Percentiles rank a stretch among this genome's conserved stretches.
These are phyloP conservation scores for Corythoichthys haematopterus DNA, from an alignment of 2,113 vertebrate genomes.

Conservation along the genomic window DNA sequence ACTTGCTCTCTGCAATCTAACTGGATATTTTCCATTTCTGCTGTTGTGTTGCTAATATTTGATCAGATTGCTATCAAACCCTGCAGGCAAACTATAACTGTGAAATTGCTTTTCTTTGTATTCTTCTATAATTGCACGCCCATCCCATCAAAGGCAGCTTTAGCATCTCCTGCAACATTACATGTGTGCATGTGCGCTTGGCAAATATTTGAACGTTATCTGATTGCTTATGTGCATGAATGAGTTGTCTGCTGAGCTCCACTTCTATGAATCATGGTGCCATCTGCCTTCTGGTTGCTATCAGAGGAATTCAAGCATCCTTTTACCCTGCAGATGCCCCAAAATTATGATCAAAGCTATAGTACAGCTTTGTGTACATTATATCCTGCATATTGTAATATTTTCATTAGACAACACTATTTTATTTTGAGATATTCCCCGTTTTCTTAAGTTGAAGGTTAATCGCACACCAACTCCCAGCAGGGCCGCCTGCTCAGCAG, in stretches of 20 bases:
- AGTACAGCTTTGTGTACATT: neutral
- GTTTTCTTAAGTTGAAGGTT: slow-evolving; percentile 18
- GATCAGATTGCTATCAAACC: neutral
- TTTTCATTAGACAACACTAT: neutral
- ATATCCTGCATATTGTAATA: neutral
- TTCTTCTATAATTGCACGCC: neutral
- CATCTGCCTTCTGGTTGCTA: slow-evolving; percentile 51
- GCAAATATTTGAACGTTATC: slow-evolving; percentile 25
- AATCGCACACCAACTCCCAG: slow-evolving; percentile 48
- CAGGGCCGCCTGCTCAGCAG: slow-evolving; percentile 48
- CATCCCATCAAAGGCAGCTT: neutral
- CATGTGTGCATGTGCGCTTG: slow-evolving; percentile 12
- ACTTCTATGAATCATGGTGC: slow-evolving; percentile 42
- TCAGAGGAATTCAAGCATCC: slow-evolving; percentile 38
- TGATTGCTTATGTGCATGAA: slow-evolving; percentile 56
- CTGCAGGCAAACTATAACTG: neutral
- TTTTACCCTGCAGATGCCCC: slow-evolving; percentile 46
- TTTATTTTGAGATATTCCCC: neutral
- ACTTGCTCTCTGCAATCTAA: neutral
- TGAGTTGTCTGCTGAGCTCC: slow-evolving; percentile 44
- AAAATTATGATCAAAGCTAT: slow-evolving; percentile 31
- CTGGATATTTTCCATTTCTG: neutral
- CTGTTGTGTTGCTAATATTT: neutral
- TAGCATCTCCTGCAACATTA: neutral
- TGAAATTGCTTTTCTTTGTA: neutral